These are phyloP conservation scores for Antigone vipio DNA, from an alignment of 2,113 vertebrate genomes.

Conservation along the genomic window DNA sequence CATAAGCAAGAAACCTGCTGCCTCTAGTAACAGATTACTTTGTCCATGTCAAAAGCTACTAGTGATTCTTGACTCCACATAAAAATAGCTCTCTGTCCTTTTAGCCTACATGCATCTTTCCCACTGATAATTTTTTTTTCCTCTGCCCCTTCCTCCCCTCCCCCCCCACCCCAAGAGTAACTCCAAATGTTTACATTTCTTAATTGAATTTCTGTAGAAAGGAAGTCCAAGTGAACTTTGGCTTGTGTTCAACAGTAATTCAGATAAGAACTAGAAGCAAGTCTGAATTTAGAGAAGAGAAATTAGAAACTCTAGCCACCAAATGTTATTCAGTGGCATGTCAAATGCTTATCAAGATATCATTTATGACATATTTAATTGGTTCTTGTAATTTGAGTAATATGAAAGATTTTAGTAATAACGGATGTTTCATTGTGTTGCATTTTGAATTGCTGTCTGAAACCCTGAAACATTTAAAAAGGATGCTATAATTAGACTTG, in stretches of 20 bases:
- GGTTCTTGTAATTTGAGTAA: constrained; percentile 23
- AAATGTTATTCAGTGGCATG: background rate
- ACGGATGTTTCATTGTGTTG: background rate
- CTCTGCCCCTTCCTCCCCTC: no score
- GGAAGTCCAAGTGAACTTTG: constrained; percentile 4
- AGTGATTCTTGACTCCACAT: background rate
- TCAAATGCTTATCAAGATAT: constrained; percentile 15
- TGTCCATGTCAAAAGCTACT: background rate
- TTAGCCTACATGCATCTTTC: background rate
- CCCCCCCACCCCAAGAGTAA: background rate
- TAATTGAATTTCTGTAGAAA: background rate
- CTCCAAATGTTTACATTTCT: background rate
- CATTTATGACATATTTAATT: background rate
- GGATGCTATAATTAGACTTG: constrained; percentile 31
- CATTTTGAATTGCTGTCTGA: constrained; percentile 22
- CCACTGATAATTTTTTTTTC: background rate
- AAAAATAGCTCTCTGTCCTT: background rate
- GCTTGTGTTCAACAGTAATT: constrained; percentile 13
- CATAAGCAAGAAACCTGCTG: background rate
- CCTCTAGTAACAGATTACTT: background rate
- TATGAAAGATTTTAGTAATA: background rate
- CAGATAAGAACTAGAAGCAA: constrained; percentile 7
- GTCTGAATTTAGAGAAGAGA: background rate
- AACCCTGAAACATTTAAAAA: background rate
- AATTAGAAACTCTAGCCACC: background rate